Evolutionary conservation across 2,113 vertebrate genomes (phyloP), one percentile per base, ranked within the genome.

Genomic region (Epinephelus lanceolatus): DNA sequence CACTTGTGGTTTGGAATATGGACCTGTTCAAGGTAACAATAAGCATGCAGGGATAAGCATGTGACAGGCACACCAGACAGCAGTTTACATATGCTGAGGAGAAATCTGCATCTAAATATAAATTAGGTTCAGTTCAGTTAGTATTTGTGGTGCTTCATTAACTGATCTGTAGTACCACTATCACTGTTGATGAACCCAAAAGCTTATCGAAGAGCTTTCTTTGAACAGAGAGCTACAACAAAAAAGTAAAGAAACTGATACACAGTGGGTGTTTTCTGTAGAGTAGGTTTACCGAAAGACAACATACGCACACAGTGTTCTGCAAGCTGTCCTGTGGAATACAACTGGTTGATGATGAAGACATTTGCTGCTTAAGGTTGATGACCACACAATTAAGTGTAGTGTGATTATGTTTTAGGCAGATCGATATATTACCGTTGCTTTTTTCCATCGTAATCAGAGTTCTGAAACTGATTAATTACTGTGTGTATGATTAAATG

Each of bases 1-100:
- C 19, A 52, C 13, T 65, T 78, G 45, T 63, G 27, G 30, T 60
- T 67, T 71, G 51, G n/a, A 51, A n/a, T 49, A 52, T 21, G 19
- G 47, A 45, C 47, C 30, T 73, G 27, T 66, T 62, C 4, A 72
- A 49, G 12, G 14, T n/a, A 21, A 27, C 12, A 72, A 6, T 7
- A 69, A 66, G 33, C 11, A 55, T n/a, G 7, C 27, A 76, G 40
- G 11, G 11, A 61, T 10, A 55, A 17, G 18, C 27, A 60, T 49
- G 30, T 37, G 14, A 19, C 40, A 49, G 40, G 30, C 37, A 68
- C 17, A 23, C 6, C 11, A 23, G 53, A 42, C 27, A 79, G 52
- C 52, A 45, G 17, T 65, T 82, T 59, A 37, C 15, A 45, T 11
- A 42, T 56, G 1, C 21, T 30, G 21, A 7, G 61, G 33, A 66